phyloP scores from a whole-genome alignment of 2,797 vertebrate species.

The Sebastes trivittatus region DNA sequence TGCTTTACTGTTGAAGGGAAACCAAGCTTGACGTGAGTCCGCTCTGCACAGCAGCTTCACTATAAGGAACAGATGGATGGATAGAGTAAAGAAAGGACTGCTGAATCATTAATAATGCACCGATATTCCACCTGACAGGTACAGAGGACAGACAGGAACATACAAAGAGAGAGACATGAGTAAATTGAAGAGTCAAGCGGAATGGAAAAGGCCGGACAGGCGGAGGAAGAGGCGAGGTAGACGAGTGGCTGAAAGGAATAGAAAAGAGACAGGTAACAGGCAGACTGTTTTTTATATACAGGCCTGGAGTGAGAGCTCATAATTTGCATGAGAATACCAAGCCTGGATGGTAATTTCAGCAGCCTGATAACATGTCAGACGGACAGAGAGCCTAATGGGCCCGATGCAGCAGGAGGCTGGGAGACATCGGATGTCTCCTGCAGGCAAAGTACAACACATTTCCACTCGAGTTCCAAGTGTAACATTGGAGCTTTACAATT shows the following conservation, averaged over 20 bases:
- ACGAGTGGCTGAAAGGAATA: constrained; percentile 14
- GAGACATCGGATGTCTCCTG: background rate
- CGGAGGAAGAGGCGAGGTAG: background rate
- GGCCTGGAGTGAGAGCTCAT: constrained; percentile 8
- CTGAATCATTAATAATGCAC: constrained; percentile 72
- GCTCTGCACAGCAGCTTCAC: constrained; percentile 5
- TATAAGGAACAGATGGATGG: constrained; percentile 35
- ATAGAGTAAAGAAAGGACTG: constrained; percentile 52
- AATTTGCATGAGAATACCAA: constrained; percentile 57
- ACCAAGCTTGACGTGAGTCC: constrained; percentile 45
- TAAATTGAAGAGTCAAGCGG: constrained; percentile 37
- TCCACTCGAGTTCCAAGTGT: background rate
- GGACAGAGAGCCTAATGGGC: constrained; percentile 29
- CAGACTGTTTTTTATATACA: background rate
- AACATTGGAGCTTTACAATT: background rate
- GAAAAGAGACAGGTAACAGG: background rate
- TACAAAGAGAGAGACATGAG: constrained; percentile 2
- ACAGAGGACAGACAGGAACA: background rate
- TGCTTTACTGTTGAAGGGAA: constrained; percentile 32
- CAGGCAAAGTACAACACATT: constrained; percentile 8
- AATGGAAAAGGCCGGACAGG: constrained; percentile 8
- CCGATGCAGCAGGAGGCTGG: background rate
- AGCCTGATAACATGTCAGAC: constrained; percentile 46
- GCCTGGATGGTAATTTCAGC: constrained; percentile 43
- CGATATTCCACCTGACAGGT: constrained; percentile 71